Conservation (phyloP, 2,888 invertebrate species). For the Lasioglossum malachurum region DNA sequence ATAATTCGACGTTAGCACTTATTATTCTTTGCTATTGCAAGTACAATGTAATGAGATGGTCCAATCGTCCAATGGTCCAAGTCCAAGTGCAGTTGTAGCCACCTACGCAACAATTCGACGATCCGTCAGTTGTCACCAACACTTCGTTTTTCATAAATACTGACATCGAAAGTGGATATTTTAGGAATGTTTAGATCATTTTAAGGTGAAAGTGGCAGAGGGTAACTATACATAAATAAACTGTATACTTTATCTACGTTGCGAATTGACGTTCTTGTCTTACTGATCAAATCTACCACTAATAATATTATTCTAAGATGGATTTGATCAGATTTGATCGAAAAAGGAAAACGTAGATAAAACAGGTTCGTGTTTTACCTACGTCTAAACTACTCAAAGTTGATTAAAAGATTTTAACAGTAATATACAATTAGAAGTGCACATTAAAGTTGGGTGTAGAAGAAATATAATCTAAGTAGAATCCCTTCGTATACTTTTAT, state of each 20-base stretch:
- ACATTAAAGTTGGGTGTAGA: not conserved
- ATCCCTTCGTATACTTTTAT: not conserved
- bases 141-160: conserved; percentile 38
- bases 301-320: conserved; percentile 16
- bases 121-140: conserved; percentile 67
- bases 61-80: too few species aligned
- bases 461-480: not conserved
- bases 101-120: conserved; percentile 56
- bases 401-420: not conserved
- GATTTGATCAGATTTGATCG: not conserved
- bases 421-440: not conserved
- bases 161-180: conserved; percentile 27
- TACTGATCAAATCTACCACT: conserved; percentile 19
- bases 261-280: conserved; percentile 40
- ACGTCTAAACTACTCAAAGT: not conserved
- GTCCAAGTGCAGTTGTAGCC: conserved; percentile 61
- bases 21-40: conserved; percentile 27
- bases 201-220: not conserved
- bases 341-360: not conserved
- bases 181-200: conserved; percentile 15
- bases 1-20: conserved; percentile 16
- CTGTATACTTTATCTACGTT: conserved; percentile 25
- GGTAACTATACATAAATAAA: not conserved
- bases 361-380: not conserved
- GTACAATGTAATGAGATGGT: conserved; percentile 37